Evolutionary conservation across 2,113 vertebrate species (phyloP).

Genomic region (Osmerus mordax): DNA sequence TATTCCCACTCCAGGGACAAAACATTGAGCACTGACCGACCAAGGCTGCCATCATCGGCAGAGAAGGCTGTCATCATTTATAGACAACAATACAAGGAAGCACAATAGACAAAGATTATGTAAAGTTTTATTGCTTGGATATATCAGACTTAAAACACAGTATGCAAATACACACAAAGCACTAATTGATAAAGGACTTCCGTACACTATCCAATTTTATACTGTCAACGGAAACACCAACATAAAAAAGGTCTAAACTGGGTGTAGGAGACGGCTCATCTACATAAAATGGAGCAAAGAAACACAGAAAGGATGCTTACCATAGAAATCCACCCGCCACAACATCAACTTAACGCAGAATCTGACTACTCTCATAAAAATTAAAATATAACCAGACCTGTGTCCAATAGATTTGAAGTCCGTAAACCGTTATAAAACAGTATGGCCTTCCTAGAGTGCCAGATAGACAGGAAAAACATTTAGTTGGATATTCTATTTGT

Average conservation of each 20-base stretch:
- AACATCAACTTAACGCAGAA: neutral
- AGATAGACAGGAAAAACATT: too few relatives aligned
- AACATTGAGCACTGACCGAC: too few relatives aligned
- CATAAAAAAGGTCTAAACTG: constrained; percentile 20
- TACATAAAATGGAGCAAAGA: neutral
- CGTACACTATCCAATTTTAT: neutral
- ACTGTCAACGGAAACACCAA: constrained; percentile 29
- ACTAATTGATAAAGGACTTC: constrained; percentile 26
- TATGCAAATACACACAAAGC: too few relatives aligned
- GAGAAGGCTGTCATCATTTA: neutral
- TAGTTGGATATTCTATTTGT: too few relatives aligned
- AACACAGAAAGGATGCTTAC: neutral
- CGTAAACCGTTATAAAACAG: too few relatives aligned
- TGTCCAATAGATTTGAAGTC: neutral
- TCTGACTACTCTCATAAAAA: neutral
- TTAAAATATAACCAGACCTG: neutral
- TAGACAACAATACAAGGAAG: constrained; percentile 15
- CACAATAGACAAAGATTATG: too few relatives aligned
- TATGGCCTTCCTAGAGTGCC: too few relatives aligned
- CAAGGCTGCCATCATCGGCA: too few relatives aligned
- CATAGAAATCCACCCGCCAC: neutral
- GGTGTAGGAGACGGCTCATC: neutral
- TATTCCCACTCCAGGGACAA: too few relatives aligned
- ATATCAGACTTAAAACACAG: too few relatives aligned
- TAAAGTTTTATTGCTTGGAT: too few relatives aligned